Evolutionary conservation across 2,888 invertebrate genomes (phyloP), one percentile per base, ranked within the genome.

Genomic region (Tipula unca): DNA sequence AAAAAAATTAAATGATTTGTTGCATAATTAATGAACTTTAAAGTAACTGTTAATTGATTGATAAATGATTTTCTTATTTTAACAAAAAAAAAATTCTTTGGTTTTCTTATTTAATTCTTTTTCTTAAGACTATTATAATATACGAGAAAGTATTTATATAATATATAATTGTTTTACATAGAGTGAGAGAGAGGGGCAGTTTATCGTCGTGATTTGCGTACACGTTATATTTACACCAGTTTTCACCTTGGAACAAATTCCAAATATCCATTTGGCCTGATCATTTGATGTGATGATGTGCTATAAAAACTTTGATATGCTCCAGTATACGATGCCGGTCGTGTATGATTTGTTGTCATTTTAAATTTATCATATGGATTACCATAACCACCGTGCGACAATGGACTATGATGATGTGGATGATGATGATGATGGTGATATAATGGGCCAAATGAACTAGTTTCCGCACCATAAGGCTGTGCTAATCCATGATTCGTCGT

Each of bases 311-410:
- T 86, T 86, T 87, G 91, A 87, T 91, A 91, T 86, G 89, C 89
- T 86, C 89, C 89, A 85, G 48, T 85, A 29, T 85, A 85, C 8
- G 85, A 17, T n/a, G 17, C 32, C 10, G 85, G 25, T 32, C 36
- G 17, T 29, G 85, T 29, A 48, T 88, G 88, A 85, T 87, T 87
- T 20, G 87, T 84, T 29, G 87, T 85, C 82, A 90, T 89, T 88
- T 91, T 91, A 32, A 90, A 89, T 88, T 91, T 91, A 85, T 91
- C 91, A 87, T 91, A 91, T 14, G 91, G 90, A 88, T 88, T 90
- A 83, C 88, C 89, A 87, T 90, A 90, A 6, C 86, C 85, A 13
- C 86, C 86, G 86, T 87, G 87, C 29, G 88, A 86, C 88, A 88
- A 87, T 89, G 89, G n/a, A 86, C 89, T 89, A 86, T 89, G 89